Evolutionary conservation across 2,888 invertebrate species (phyloP).

Genomic region (Unio delphinus): DNA sequence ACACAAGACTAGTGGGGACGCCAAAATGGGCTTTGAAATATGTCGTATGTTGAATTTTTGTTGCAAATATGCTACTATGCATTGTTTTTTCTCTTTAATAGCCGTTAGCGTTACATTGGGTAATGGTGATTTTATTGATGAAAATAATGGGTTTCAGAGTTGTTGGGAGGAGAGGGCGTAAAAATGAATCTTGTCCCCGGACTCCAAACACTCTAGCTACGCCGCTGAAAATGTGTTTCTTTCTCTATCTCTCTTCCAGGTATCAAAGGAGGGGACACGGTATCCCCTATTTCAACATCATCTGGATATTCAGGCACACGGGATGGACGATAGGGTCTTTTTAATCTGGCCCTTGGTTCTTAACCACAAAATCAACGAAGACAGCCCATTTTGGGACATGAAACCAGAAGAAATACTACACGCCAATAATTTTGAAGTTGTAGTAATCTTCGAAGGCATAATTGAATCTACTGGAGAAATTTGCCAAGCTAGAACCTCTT

Average conservation of each 20-base stretch:
- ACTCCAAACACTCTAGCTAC: no score
- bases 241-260: slow-evolving; percentile 74
- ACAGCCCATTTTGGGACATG: slow-evolving; percentile 90
- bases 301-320: slow-evolving; percentile 90
- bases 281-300: slow-evolving; percentile 95
- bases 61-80: no score
- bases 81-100: no score
- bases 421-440: slow-evolving; percentile 92
- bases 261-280: slow-evolving; percentile 91
- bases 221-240: no score
- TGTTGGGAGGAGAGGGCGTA: no score
- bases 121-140: no score
- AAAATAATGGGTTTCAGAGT: no score
- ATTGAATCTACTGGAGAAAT: slow-evolving; percentile 86
- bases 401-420: slow-evolving; percentile 88
- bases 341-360: slow-evolving; percentile 98
- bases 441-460: slow-evolving; percentile 91
- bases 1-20: no score
- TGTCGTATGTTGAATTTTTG: no score
- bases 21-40: no score
- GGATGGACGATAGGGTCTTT: slow-evolving; percentile 92
- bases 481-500: slow-evolving; percentile 72
- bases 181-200: no score
- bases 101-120: no score
- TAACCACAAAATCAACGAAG: slow-evolving; percentile 92